phyloP scores from a whole-genome alignment of 2,888 invertebrate genomes.

The Stenotaenia linearis region DNA sequence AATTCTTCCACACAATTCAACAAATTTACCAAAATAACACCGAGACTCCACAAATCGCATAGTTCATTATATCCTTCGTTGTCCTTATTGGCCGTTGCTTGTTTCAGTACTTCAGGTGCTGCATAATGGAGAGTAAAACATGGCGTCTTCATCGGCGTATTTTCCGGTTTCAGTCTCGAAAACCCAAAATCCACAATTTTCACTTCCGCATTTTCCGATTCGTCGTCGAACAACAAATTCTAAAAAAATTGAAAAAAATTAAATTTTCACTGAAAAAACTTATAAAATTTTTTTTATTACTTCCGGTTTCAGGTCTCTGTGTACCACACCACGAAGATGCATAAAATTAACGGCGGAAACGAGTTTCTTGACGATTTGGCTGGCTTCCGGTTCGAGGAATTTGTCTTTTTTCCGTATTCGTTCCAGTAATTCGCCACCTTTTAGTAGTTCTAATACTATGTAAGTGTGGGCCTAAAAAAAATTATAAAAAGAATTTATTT shows the following conservation, averaged over 20 bases:
- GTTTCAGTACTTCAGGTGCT: conserved; percentile 83
- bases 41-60: conserved; percentile 94
- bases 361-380: conserved; percentile 72
- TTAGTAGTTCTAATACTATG: conserved; percentile 77
- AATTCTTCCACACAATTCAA: no score
- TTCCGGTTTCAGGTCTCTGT: conserved; percentile 92
- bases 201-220: conserved; percentile 57
- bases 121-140: conserved; percentile 94
- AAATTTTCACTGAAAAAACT: not conserved
- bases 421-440: conserved; percentile 73
- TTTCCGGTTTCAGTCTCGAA: conserved; percentile 66
- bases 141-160: conserved; percentile 65
- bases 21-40: conserved; percentile 73
- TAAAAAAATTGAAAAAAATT: conserved; percentile 42
- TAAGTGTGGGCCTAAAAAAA: conserved; percentile 81
- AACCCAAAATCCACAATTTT: conserved; percentile 97
- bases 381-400: conserved; percentile 71
- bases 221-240: conserved; percentile 63
- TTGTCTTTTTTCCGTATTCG: conserved; percentile 60
- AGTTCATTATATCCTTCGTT: conserved; percentile 73
- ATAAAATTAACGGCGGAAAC: conserved; percentile 77
- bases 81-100: conserved; percentile 50
- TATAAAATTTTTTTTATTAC: conserved; percentile 47
- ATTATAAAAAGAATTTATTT: no score
- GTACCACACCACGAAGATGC: conserved; percentile 77